A percentile compares a stretch with the other conserved stretches of the same genome.
Evolutionary conservation across 2,888 invertebrate species (phyloP).

Genomic region (Lithosia quadra): DNA sequence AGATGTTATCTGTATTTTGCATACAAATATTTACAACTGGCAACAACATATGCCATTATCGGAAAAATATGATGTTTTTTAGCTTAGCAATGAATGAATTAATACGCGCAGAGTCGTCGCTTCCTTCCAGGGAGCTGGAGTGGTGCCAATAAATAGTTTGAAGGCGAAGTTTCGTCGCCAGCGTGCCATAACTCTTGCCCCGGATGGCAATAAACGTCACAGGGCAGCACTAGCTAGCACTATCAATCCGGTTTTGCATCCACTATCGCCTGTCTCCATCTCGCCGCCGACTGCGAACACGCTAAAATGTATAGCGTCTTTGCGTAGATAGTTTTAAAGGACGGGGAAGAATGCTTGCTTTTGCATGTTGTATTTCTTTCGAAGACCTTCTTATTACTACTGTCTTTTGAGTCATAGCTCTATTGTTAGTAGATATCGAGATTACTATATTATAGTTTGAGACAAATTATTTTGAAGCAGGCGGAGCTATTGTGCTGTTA

Average conservation of each 20-base stretch:
- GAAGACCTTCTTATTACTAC: background rate
- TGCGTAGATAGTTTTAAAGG: conserved; percentile 20
- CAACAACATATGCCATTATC: conserved; percentile 71
- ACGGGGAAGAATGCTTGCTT: conserved; percentile 4
- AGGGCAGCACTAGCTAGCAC: conserved; percentile 70
- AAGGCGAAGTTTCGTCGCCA: conserved; percentile 73
- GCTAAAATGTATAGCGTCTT: conserved; percentile 36
- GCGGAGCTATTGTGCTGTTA: background rate
- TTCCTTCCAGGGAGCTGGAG: conserved; percentile 73
- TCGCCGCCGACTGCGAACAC: conserved; percentile 49
- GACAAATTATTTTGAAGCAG: background rate
- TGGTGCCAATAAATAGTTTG: conserved; percentile 79
- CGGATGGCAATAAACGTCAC: conserved; percentile 79
- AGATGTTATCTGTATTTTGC: conserved; percentile 37
- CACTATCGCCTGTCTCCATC: conserved; percentile 80
- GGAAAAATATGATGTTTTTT: conserved; percentile 80
- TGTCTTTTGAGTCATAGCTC: background rate
- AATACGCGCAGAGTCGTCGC: conserved; percentile 62
- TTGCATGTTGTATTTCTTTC: background rate
- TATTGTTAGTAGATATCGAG: background rate
- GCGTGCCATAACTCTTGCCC: conserved; percentile 69
- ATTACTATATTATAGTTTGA: background rate
- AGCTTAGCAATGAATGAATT: conserved; percentile 79
- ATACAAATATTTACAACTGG: conserved; percentile 58
- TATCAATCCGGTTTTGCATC: conserved; percentile 81